Evolutionary conservation across 2,113 vertebrate species (phyloP), one percentile per base, ranked within the genome.

Genomic region (Python bivittatus): DNA sequence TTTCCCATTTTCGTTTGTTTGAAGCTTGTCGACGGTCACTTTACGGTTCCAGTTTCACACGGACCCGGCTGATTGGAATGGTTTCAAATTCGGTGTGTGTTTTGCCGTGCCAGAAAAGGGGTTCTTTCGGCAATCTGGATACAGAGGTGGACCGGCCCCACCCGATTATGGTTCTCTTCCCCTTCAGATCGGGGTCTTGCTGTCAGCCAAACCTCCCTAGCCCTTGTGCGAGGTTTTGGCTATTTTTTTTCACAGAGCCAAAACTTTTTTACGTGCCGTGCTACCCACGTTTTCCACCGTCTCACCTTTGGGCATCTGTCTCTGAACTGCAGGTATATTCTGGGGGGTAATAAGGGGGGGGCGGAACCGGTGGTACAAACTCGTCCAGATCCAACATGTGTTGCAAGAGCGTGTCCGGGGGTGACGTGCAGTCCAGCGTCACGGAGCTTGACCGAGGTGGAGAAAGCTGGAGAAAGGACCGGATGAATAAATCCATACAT

Each of bases 311-410:
- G 0, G 99, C 99, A 0, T 99, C 99, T 0, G 99, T 99, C 97
- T 99, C 99, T 0, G 99, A 99, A 97, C 99, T 99, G 98, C 99
- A 99, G 92, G 99, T 99, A 94, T 99, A 99, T 90, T 99, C 99
- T 0, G 99, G 99, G 0, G 99, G 99, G 86, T 99, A 99, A 95
- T 99, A 99, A 0, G 99, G 99, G 0, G 99, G 99, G 0, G 99
- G 99, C 0, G 99, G 99, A 53, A 99, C 99, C 0, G 99, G 99
- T 0, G 99, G 99, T 25, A 99, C 98, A 53, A 99, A 99, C 95
- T 99, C 99, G 94, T 99, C 99, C 1, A 99, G 98, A 96, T 99
- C 99, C 97, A 99, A 97, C 97, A 99, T 98, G 96, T 98, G 98
- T 92, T 98, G 98, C 25, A 99, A 98, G 56, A 99, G 99, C 85